These are phyloP conservation scores for Remorina albescens DNA, from an alignment of 2,797 vertebrate genomes.

Conservation along the genomic window DNA sequence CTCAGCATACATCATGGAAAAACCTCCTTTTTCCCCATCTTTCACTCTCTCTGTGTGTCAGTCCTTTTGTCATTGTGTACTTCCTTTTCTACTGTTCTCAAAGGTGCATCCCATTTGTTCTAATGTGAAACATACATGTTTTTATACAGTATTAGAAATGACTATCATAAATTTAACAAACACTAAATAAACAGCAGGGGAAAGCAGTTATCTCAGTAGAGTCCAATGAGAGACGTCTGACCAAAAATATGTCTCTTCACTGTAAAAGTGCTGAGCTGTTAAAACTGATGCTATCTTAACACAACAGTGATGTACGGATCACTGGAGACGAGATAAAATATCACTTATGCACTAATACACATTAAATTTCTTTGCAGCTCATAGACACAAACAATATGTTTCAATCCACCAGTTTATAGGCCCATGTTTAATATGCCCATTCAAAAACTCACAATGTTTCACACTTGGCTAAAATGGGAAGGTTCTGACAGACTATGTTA, in stretches of 20 bases:
- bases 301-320: background rate
- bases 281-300: slow-evolving; percentile 19
- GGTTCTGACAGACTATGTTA: too few species aligned
- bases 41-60: background rate
- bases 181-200: slow-evolving; percentile 82
- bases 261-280: slow-evolving; percentile 1
- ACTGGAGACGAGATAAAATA: too few species aligned
- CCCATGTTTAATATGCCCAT: background rate
- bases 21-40: background rate
- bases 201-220: slow-evolving; percentile 65
- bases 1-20: slow-evolving; percentile 50
- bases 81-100: slow-evolving; percentile 16
- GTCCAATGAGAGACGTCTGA: slow-evolving; percentile 26
- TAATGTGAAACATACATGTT: slow-evolving; percentile 75
- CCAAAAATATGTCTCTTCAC: slow-evolving; percentile 17
- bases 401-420: background rate
- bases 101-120: slow-evolving; percentile 37
- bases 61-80: slow-evolving; percentile 9
- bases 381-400: background rate
- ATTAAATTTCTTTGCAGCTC: background rate
- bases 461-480: background rate
- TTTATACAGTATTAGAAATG: slow-evolving; percentile 76
- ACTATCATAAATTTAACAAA: slow-evolving; percentile 84
- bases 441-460: background rate
- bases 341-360: background rate